phyloP scores from a whole-genome alignment of 30 jellyfish, hydroid and myxozoan species.

The Cassiopea xamachana region DNA sequence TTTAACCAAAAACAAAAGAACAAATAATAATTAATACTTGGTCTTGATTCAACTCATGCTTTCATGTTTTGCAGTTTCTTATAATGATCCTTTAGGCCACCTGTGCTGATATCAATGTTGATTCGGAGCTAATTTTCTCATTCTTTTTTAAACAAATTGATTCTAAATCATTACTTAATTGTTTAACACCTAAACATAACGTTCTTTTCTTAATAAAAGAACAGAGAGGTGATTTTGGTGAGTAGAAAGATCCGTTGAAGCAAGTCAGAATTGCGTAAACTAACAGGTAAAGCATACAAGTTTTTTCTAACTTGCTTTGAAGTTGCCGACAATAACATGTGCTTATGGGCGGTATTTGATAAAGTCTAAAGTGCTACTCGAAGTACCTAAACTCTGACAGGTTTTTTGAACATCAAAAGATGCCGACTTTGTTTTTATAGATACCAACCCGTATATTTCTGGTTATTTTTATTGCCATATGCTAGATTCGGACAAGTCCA shows the following conservation, averaged over 20 bases:
- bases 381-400: constrained; percentile 45
- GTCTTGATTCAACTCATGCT: neutral
- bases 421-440: constrained; percentile 42
- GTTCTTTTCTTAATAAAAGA: neutral
- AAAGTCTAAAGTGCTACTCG: constrained; percentile 49
- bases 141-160: neutral
- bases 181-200: neutral
- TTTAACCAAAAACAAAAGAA: too few relatives aligned
- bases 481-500: neutral
- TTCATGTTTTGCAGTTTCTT: neutral
- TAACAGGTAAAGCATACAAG: constrained; percentile 43
- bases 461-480: neutral
- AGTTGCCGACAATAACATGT: constrained; percentile 49
- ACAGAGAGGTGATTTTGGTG: neutral
- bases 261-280: constrained; percentile 7
- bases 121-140: neutral
- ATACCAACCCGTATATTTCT: neutral
- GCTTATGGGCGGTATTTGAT: neutral
- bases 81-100: neutral
- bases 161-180: neutral
- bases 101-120: neutral
- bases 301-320: constrained; percentile 22
- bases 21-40: neutral
- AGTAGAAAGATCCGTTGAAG: constrained; percentile 12
- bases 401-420: constrained; percentile 36